Evolutionary conservation across 2,888 invertebrate species (phyloP).

Genomic region (Pemphredon lugubris): DNA sequence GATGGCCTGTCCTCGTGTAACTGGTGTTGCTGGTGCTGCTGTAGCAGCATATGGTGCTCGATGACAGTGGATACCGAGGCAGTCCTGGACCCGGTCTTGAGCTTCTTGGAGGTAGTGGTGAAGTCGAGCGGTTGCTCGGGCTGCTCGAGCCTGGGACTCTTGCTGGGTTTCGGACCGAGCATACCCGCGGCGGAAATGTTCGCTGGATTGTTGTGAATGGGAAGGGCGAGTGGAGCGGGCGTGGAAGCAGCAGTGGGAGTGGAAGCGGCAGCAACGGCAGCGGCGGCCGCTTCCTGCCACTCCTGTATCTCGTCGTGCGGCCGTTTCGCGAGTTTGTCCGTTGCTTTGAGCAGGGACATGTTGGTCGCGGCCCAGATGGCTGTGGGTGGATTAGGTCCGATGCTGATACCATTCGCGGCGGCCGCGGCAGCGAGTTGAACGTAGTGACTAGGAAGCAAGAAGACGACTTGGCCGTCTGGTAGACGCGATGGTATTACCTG

Average conservation of each 20-base stretch:
- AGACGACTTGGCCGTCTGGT: slow-evolving; percentile 85
- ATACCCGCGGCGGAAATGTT: slow-evolving; percentile 33
- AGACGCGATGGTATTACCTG: slow-evolving; percentile 83
- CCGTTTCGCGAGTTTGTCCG: slow-evolving; percentile 78
- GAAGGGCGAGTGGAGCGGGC: slow-evolving; percentile 19
- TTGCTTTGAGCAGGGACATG: slow-evolving; percentile 78
- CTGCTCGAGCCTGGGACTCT: slow-evolving; percentile 70
- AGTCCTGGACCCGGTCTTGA: slow-evolving; percentile 73
- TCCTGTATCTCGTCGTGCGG: slow-evolving; percentile 74
- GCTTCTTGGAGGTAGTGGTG: slow-evolving; percentile 77
- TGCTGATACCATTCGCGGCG: slow-evolving; percentile 79
- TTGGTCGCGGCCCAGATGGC: slow-evolving; percentile 80
- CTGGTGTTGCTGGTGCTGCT: slow-evolving; percentile 39
- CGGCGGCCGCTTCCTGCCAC: slow-evolving; percentile 69
- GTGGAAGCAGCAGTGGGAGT: slow-evolving; percentile 10
- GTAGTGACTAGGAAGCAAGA: slow-evolving; percentile 85
- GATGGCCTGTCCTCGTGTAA: slow-evolving; percentile 69
- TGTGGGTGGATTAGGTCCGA: slow-evolving; percentile 79
- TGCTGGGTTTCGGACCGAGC: slow-evolving; percentile 58
- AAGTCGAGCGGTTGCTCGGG: slow-evolving; percentile 79
- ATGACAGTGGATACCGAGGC: slow-evolving; percentile 35
- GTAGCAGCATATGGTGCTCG: slow-evolving; percentile 20
- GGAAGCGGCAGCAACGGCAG: slow-evolving; percentile 11
- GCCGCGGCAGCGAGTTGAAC: slow-evolving; percentile 83
- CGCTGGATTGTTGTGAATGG: no score